Percentiles rank a stretch among this genome's conserved stretches.
phyloP scores from a whole-genome alignment of 2,888 invertebrate species.

The Stenchaetothrips biformis region DNA sequence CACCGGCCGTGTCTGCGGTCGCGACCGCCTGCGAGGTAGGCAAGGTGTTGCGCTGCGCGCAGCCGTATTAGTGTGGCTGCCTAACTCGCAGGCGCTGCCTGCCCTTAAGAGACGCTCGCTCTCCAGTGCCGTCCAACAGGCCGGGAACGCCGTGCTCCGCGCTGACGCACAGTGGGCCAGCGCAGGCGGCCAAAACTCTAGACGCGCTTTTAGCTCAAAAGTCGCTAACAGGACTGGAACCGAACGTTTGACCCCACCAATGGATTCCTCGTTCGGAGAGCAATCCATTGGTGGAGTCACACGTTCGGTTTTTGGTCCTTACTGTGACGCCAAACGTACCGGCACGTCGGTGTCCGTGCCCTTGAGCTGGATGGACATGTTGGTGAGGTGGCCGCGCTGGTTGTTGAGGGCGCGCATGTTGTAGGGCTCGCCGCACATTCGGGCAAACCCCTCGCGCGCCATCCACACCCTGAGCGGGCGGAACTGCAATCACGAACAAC shows the following conservation, averaged over 20 bases:
- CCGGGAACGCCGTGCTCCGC: too few relatives aligned
- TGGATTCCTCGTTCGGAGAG: too few relatives aligned
- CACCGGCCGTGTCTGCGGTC: too few relatives aligned
- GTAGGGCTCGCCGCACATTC: conserved; percentile 55
- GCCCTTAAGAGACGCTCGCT: not conserved
- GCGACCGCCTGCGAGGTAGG: too few relatives aligned
- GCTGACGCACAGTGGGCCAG: not conserved
- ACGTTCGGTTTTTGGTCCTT: conserved; percentile 26
- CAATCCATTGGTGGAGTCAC: too few relatives aligned
- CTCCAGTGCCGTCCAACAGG: too few relatives aligned
- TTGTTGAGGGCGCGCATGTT: conserved; percentile 55
- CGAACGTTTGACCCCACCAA: too few relatives aligned
- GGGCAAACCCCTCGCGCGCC: conserved; percentile 58
- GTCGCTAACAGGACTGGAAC: too few relatives aligned
- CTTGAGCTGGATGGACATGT: conserved; percentile 52
- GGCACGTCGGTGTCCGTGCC: conserved; percentile 41
- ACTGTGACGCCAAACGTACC: conserved; percentile 43
- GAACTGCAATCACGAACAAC: conserved; percentile 40
- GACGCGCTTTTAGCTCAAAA: too few relatives aligned
- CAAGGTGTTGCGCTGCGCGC: too few relatives aligned
- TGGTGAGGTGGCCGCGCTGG: conserved; percentile 55
- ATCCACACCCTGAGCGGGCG: conserved; percentile 51
- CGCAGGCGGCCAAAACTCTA: too few relatives aligned
- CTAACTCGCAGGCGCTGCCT: not conserved
- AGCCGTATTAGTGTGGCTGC: not conserved